These are phyloP conservation scores for Caradrina clavipalpis DNA, from an alignment of 2,888 invertebrate genomes.

Conservation along the genomic window DNA sequence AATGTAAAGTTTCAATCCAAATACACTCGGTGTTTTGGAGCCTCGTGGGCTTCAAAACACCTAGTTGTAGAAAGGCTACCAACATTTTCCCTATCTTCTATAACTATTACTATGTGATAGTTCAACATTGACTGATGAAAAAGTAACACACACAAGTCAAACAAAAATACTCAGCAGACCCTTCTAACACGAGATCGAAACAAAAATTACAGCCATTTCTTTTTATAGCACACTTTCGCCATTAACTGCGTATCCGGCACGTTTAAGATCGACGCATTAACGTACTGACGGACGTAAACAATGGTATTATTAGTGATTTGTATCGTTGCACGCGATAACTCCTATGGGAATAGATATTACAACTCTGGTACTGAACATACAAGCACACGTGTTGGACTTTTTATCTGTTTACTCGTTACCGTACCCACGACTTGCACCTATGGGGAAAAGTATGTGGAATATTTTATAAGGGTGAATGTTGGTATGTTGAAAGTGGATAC, in stretches of 20 bases:
- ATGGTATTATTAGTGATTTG: slow-evolving; percentile 69
- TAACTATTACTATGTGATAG: not conserved
- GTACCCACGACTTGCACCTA: slow-evolving; percentile 36
- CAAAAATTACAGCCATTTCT: slow-evolving; percentile 37
- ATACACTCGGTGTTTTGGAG: too few relatives aligned
- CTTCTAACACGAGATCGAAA: slow-evolving; percentile 21
- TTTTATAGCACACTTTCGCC: slow-evolving; percentile 54
- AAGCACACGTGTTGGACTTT: slow-evolving; percentile 69
- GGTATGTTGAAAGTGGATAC: slow-evolving; percentile 38
- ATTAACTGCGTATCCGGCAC: slow-evolving; percentile 58
- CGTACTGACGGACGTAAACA: slow-evolving; percentile 63
- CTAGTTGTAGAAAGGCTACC: too few relatives aligned
- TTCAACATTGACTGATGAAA: not conserved
- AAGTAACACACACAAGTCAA: too few relatives aligned
- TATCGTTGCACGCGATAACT: slow-evolving; percentile 62
- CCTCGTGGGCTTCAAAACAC: too few relatives aligned
- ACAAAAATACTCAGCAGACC: slow-evolving; percentile 4
- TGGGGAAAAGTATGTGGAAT: slow-evolving; percentile 44
- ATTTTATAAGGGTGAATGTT: slow-evolving; percentile 42
- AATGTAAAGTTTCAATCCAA: too few relatives aligned
- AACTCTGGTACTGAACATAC: slow-evolving; percentile 64
- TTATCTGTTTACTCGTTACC: slow-evolving; percentile 65
- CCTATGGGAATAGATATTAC: slow-evolving; percentile 66
- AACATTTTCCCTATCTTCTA: too few relatives aligned
- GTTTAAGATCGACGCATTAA: slow-evolving; percentile 64